Evolutionary conservation across 2,113 vertebrate species (phyloP).

Genomic region (Lepidothrix coronata): DNA sequence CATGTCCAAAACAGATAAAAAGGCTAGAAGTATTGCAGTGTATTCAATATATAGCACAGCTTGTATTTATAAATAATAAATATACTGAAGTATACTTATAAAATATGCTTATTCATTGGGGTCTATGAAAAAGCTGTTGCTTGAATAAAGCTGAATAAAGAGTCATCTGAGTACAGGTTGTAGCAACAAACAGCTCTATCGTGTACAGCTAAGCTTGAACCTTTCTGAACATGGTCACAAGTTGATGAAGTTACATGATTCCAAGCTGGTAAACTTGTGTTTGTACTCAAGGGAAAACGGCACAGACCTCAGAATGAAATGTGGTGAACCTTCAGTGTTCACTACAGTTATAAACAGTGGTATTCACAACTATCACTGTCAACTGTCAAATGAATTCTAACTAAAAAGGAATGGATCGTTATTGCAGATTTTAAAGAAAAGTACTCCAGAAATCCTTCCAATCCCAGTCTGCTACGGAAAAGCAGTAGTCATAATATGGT

Average conservation of each 20-base stretch:
- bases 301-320: not conserved
- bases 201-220: not conserved
- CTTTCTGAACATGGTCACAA: not conserved
- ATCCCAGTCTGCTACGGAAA: not conserved
- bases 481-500: not conserved
- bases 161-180: not conserved
- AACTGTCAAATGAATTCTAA: not conserved
- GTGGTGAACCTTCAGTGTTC: not conserved
- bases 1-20: not conserved
- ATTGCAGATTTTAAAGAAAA: not conserved
- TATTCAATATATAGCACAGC: not conserved
- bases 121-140: not conserved
- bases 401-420: not conserved
- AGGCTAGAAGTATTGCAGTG: not conserved
- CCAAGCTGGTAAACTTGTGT: not conserved
- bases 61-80: not conserved
- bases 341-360: not conserved
- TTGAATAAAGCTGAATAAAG: not conserved
- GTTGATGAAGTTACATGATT: not conserved
- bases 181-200: not conserved
- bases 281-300: not conserved
- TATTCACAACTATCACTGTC: not conserved
- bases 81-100: not conserved
- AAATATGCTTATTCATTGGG: not conserved
- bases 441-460: not conserved